phyloP scores from a whole-genome alignment of 2,797 vertebrate species.

The Oophaga sylvatica region DNA sequence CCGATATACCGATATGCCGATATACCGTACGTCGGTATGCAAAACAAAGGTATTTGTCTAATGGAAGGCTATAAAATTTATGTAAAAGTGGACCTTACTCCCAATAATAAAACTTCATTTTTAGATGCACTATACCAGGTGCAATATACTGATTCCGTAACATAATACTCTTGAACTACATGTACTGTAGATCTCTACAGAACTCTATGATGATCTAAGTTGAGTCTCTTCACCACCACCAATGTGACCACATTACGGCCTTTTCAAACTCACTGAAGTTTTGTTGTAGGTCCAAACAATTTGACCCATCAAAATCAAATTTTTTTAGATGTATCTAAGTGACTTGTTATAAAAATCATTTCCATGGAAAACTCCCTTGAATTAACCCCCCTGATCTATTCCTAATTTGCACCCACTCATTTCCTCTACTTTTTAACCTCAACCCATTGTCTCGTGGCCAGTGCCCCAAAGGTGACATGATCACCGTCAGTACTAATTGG shows the following conservation, averaged over 20 bases:
- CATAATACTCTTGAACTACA: too few relatives aligned
- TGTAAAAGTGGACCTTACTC: too few relatives aligned
- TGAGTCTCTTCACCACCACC: not conserved
- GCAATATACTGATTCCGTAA: too few relatives aligned
- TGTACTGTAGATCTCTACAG: not conserved
- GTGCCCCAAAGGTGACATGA: constrained; percentile 43
- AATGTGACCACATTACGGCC: not conserved
- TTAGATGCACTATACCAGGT: too few relatives aligned
- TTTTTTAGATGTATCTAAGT: not conserved
- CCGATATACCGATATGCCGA: too few relatives aligned
- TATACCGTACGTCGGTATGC: too few relatives aligned
- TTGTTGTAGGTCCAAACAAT: not conserved
- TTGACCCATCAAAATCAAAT: not conserved
- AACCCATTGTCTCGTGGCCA: constrained; percentile 24
- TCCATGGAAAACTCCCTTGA: not conserved
- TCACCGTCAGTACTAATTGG: constrained; percentile 33
- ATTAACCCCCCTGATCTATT: not conserved
- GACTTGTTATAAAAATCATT: not conserved
- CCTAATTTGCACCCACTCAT: constrained; percentile 13
- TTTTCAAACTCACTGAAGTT: not conserved
- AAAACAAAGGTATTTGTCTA: too few relatives aligned
- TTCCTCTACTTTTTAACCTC: constrained; percentile 49
- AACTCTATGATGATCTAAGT: not conserved
- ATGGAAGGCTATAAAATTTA: too few relatives aligned
- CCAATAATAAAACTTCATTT: too few relatives aligned